Evolutionary conservation across 2,888 invertebrate species (phyloP), one percentile per base, ranked within the genome.

Genomic region (Nomada flava): DNA sequence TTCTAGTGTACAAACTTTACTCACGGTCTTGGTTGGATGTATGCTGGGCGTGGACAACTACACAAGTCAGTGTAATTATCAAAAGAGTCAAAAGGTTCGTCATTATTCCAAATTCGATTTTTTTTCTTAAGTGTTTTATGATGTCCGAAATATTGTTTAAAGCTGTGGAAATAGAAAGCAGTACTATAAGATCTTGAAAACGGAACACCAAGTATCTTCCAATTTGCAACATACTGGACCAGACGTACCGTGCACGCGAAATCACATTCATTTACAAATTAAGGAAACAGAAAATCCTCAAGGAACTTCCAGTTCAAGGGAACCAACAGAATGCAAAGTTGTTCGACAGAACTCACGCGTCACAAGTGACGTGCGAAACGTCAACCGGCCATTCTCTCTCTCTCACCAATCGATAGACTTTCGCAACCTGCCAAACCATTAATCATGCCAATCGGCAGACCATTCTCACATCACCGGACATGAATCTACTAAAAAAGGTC

Each of bases 1-100:
- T 47, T 70, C 13, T 20, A 3, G 10, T 11, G 18, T 2, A 50
- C 20, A 53, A 13, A 10, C 4, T 74, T 67, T 82, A 91, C 93
- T 92, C 85, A 93, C 93, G 90, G 89, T 92, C 91, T 79, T 88
- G 89, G 79, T 90, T 89, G 53, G 89, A 85, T 63, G 90, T 84
- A 88, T 91, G 91, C 84, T 92, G 92, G 85, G 91, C 92, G 86
- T 92, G 91, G 88, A 92, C 91, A 80, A 91, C 85, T 76, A 91
- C 85, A 85, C 91, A 92, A 78, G 89, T 89, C 84, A 91, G 86
- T 76, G 89, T 84, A 78, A 93, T 86, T 76, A 91, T 79, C 82
- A 92, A 81, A 85, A 93, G 90, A 70, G 89, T 89, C 86, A 92
- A 86, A 80, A 91, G 55, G 85, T 92, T 93, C 75, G 90, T 89